Evolutionary conservation across 2,797 vertebrate genomes (phyloP).

Genomic region (Rhabdophis nuchalis): DNA sequence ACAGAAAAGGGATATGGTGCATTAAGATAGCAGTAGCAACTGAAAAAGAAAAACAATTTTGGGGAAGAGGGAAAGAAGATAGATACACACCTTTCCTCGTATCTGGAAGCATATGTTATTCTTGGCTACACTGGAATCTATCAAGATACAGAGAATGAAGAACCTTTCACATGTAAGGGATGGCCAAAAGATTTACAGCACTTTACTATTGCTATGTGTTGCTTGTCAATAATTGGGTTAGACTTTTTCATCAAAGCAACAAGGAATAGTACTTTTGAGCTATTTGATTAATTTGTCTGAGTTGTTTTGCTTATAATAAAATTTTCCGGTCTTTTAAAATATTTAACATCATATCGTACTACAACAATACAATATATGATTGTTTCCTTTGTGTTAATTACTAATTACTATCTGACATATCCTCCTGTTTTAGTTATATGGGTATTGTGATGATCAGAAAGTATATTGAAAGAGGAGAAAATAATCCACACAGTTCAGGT

Average conservation of each 20-base stretch:
- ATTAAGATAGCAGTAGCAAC: background rate
- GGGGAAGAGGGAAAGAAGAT: background rate
- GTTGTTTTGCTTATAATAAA: background rate
- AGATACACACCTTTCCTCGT: background rate
- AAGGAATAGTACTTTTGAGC: background rate
- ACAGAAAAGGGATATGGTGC: background rate
- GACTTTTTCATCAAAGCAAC: background rate
- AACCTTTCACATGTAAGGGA: background rate
- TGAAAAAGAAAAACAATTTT: background rate
- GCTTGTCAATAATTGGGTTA: background rate
- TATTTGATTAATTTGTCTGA: background rate
- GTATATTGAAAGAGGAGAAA: background rate
- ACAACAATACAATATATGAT: background rate
- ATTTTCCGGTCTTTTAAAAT: background rate
- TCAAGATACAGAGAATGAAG: background rate
- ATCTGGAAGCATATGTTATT: background rate
- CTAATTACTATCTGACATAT: background rate
- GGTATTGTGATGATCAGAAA: background rate
- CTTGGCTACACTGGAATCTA: background rate
- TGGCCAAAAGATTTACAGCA: background rate
- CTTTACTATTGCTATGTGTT: background rate
- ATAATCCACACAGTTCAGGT: background rate
- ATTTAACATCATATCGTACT: background rate
- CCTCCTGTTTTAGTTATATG: background rate
- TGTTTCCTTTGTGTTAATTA: background rate